Conservation (phyloP, 2,797 vertebrate genomes). For the Tauraco hartlaubi region DNA sequence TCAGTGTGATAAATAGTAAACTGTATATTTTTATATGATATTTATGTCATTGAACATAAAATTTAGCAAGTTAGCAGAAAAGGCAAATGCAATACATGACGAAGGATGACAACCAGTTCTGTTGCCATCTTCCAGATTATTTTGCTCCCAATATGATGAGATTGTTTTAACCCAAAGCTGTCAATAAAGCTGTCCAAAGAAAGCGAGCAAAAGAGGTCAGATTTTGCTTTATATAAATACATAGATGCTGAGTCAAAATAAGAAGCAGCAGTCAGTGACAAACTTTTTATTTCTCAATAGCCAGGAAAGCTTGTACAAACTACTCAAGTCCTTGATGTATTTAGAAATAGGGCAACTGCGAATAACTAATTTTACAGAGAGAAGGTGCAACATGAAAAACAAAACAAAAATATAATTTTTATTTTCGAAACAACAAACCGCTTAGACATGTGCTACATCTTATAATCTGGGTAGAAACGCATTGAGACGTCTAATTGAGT, state of each 20-base stretch:
- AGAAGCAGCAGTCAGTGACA: neutral
- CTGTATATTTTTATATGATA: neutral
- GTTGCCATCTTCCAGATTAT: neutral
- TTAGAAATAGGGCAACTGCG: neutral
- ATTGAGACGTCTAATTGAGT: neutral
- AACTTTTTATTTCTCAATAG: neutral
- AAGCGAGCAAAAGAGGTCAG: neutral
- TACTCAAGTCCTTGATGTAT: neutral
- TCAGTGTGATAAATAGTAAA: neutral
- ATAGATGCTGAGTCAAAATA: neutral
- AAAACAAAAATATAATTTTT: neutral
- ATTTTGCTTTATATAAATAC: neutral
- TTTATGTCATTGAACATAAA: constrained; percentile 26
- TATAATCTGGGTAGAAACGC: neutral
- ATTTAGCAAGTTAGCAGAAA: neutral
- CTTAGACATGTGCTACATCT: neutral
- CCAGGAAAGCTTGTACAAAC: neutral
- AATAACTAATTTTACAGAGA: neutral
- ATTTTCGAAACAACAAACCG: neutral
- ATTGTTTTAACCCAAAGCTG: neutral
- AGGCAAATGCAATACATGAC: neutral
- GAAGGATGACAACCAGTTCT: neutral
- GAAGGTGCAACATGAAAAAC: neutral
- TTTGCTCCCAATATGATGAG: neutral
- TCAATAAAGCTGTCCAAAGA: neutral